Base-by-base conservation (phyloP, 2,113 vertebrate species). In the Microtus montanus region DNA sequence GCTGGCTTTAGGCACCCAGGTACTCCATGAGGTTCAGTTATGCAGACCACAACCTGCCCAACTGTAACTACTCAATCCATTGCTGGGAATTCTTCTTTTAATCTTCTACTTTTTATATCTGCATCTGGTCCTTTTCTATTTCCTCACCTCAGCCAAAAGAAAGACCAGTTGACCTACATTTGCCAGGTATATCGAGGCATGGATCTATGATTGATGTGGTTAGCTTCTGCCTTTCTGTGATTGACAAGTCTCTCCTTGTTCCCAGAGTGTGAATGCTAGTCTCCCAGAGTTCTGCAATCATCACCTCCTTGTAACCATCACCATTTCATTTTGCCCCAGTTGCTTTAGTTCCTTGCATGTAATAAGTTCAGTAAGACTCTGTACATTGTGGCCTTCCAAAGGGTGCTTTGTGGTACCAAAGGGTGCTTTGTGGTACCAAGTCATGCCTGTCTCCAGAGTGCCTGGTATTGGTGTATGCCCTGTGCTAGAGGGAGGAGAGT, bases 291-390 rank as follows among this genome's bases (percentile, higher is more conserved):
- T 87, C 70, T 79, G 87, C 4, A 22, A 2, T 13, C 5, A 9
- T 78, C 26, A 1, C 22, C 30, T 70, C 58, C 22, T 26, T 89
- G 85, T 24, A 78, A 63, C 80, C 33, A 15, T 26, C 63, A 20
- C 8, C 20, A 13, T 87, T 71, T 58, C 30, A 44, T 38, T 77
- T 74, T 52, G 38, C 54, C 28, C 87, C 74, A 26, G 3, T 96
- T 85, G 84, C 88, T 84, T 93, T 58, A 83, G 12, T 70, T 66
- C 54, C 75, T 89, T 58, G 77, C 30, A 15, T 38, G 24, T 41
- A 38, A 66, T 58, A 71, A 87, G 38, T 87, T 52, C 14, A 7
- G 35, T 28, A 47, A 63, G 66, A 68, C 41, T 91, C 89, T 20
- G 44, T 61, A 61, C 52, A 14, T 71, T 17, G 47, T 22, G 58